Evolutionary conservation across 2,888 invertebrate species (phyloP).

Genomic region (Sarcophaga carnaria): DNA sequence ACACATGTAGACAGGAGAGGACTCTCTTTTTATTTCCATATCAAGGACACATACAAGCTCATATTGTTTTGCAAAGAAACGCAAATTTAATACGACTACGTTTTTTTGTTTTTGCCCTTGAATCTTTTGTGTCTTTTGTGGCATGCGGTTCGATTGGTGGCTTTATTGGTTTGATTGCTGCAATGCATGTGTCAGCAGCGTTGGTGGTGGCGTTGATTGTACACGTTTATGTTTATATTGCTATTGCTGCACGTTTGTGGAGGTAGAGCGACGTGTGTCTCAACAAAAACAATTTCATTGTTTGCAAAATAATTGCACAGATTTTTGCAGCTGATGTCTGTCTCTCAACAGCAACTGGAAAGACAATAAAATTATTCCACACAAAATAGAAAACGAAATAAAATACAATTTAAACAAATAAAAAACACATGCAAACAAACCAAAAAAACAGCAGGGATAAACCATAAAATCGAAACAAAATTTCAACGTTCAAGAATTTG

Average conservation of each 20-base stretch:
- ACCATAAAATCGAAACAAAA: not conserved
- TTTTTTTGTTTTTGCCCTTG: not conserved
- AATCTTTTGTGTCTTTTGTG: conserved; percentile 6
- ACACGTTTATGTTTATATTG: too few species aligned
- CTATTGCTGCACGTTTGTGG: not conserved
- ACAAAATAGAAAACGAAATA: conserved; percentile 3
- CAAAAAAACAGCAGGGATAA: not conserved
- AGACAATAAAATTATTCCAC: conserved; percentile 55
- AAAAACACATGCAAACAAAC: not conserved
- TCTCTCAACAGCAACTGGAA: conserved; percentile 49
- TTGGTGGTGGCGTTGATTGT: too few species aligned
- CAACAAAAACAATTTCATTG: conserved; percentile 77
- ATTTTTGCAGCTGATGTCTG: conserved; percentile 77
- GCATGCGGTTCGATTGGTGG: conserved; percentile 55
- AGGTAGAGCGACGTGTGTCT: conserved; percentile 36
- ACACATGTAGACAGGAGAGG: conserved; percentile 37
- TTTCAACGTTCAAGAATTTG: too few species aligned
- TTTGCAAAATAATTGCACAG: conserved; percentile 80
- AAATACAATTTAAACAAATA: not conserved
- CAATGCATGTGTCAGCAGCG: conserved; percentile 1
- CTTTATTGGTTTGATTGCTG: conserved; percentile 47
- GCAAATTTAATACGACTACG: conserved; percentile 52
- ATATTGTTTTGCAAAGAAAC: conserved; percentile 50
- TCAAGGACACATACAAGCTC: not conserved
- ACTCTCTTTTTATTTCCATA: not conserved